phyloP scores from a whole-genome alignment of 2,113 vertebrate genomes.

The Chionis minor region DNA sequence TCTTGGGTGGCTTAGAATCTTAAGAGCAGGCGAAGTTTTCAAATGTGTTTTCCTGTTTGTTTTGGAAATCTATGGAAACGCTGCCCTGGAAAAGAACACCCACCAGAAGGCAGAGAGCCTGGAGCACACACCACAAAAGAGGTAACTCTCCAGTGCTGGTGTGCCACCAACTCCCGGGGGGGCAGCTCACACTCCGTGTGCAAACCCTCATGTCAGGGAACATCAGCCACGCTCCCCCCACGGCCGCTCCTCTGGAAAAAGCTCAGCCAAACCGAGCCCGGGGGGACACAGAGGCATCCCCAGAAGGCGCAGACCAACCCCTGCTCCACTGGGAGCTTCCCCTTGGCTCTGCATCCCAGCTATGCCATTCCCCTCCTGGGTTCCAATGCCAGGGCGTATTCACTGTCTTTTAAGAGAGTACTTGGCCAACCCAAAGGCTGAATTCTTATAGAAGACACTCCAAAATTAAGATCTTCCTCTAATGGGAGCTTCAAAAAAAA shows the following conservation, averaged over 20 bases:
- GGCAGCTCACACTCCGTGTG: accelerated
- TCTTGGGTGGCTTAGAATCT: not conserved
- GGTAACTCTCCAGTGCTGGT: accelerated
- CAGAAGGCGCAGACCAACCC: accelerated
- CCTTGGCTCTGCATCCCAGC: not conserved
- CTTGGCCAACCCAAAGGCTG: not conserved
- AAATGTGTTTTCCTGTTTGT: not conserved
- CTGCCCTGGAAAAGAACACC: not conserved
- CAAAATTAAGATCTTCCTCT: not conserved
- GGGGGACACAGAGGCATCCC: accelerated
- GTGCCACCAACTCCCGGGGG: not conserved
- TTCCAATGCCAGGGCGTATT: not conserved
- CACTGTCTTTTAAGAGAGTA: not conserved
- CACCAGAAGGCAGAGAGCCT: not conserved
- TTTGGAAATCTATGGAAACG: not conserved
- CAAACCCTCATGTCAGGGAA: accelerated
- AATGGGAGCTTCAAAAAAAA: not conserved
- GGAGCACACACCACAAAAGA: accelerated
- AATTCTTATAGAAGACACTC: not conserved
- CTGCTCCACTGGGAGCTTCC: not conserved
- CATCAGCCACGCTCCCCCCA: no score
- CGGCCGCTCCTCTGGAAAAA: accelerated
- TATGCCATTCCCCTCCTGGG: accelerated
- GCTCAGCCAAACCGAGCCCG: accelerated
- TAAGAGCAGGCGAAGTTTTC: not conserved